A percentile compares a stretch with the other conserved stretches of the same genome.
Evolutionary conservation across 2,888 invertebrate species (phyloP).

Genomic region (Aproaerema taeniolella): DNA sequence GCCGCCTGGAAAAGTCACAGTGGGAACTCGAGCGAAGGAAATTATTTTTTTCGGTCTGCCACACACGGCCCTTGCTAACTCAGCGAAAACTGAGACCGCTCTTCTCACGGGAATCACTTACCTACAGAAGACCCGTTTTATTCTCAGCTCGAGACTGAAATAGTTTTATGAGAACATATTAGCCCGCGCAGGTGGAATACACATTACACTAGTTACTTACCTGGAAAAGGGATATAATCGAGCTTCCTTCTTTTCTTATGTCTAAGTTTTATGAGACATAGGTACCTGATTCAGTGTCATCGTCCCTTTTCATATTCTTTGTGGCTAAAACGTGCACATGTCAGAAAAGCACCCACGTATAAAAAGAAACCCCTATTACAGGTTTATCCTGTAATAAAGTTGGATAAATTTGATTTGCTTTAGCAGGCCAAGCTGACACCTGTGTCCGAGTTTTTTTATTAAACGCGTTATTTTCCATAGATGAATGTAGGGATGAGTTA

Average conservation of each 20-base stretch:
- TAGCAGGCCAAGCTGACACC: no score
- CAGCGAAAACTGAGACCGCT: slow-evolving; percentile 59
- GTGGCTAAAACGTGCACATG: neutral
- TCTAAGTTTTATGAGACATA: slow-evolving; percentile 2
- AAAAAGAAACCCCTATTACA: neutral
- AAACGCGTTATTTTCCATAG: no score
- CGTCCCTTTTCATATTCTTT: no score
- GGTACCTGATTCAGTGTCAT: no score
- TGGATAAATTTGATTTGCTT: no score
- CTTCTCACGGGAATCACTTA: slow-evolving; percentile 52
- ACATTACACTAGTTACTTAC: slow-evolving; percentile 10
- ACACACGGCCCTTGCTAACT: slow-evolving; percentile 72
- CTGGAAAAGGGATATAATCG: slow-evolving; percentile 17
- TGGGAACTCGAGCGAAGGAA: slow-evolving; percentile 70
- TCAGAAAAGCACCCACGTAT: neutral
- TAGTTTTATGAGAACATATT: slow-evolving; percentile 25
- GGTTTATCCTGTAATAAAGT: neutral
- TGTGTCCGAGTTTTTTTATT: no score
- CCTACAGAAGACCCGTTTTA: slow-evolving; percentile 44
- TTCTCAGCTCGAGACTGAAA: slow-evolving; percentile 32
- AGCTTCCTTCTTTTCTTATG: slow-evolving; percentile 7
- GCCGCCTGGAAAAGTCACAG: slow-evolving; percentile 73
- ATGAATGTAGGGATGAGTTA: no score
- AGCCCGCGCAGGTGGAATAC: slow-evolving; percentile 23
- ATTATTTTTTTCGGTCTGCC: slow-evolving; percentile 77